Percentiles rank a stretch among this genome's conserved stretches.
phyloP scores from a whole-genome alignment of 2,888 invertebrate genomes.

The Cryptocheilus praepositus region DNA sequence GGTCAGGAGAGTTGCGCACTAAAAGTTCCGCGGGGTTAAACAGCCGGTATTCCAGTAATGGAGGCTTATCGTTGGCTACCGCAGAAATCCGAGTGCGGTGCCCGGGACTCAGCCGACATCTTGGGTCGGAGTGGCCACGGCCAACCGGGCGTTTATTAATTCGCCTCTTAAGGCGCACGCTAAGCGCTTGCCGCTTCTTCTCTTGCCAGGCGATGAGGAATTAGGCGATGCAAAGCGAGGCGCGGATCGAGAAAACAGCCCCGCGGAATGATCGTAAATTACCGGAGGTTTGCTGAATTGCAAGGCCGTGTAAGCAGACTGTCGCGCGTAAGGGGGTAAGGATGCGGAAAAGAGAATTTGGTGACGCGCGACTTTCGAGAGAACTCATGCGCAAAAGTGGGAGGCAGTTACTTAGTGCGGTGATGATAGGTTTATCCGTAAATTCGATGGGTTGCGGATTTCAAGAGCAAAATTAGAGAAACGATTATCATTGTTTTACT shows the following conservation, averaged over 20 bases:
- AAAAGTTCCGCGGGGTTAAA: constrained; percentile 58
- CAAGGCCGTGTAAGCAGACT: too few relatives aligned
- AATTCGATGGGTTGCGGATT: too few relatives aligned
- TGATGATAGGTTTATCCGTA: too few relatives aligned
- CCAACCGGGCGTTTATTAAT: constrained; percentile 60
- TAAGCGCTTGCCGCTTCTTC: constrained; percentile 34
- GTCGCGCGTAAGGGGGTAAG: too few relatives aligned
- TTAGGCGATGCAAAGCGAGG: constrained; percentile 36
- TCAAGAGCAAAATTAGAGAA: too few relatives aligned
- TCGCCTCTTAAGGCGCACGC: constrained; percentile 59
- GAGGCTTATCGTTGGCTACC: constrained; percentile 67
- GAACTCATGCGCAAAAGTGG: too few relatives aligned
- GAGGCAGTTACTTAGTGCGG: too few relatives aligned
- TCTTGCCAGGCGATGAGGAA: constrained; percentile 52
- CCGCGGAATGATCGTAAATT: constrained; percentile 41
- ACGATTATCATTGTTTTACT: too few relatives aligned
- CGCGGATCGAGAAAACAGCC: constrained; percentile 27
- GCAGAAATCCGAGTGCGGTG: constrained; percentile 48
- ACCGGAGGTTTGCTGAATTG: constrained; percentile 8
- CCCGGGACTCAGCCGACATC: constrained; percentile 16
- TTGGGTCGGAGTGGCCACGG: constrained; percentile 1
- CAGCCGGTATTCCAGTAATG: constrained; percentile 66
- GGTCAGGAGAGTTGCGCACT: constrained; percentile 32
- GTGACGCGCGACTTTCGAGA: too few relatives aligned
- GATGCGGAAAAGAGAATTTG: too few relatives aligned